Base-by-base conservation (phyloP, 2,888 invertebrate species). In the Stictocephala bisonia region DNA sequence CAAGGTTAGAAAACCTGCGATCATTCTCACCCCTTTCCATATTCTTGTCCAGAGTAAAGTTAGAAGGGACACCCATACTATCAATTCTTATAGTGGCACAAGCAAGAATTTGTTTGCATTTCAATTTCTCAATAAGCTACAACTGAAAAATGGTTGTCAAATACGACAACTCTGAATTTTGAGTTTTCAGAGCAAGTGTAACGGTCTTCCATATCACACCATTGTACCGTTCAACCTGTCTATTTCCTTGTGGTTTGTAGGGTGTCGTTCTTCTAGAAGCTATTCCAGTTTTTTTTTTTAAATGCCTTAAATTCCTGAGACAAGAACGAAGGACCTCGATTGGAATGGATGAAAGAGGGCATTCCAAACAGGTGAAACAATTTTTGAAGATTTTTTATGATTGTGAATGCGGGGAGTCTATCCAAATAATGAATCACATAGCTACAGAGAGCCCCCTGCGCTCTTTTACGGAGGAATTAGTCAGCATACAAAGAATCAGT, bases 21-120 rank as follows among this genome's bases (percentile, higher is more conserved):
- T 79, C 76, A 26, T 27, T 73, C 22, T 79, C 75, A 18, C 78
- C 79, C 31, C 78, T 56, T 60, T 77, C 74, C 71, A 78, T 71
- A 22, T 75, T 71, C 27, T 27, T 58, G 15, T 64, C 48, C 29
- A 4, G 13, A 9, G 48, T 22, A 24, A 50, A 64, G 22, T 44
- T 51, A 26, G 56, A 15, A 15, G 70, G 75, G 22, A 74, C 18
- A 40, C 67, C 72, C 51, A 50, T 69, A 35, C 77, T 40, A 15
- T 72, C 60, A 48, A 29, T 18, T 15, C 72, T 22, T 11, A 77
- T 74, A 9, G 77, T 75, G 1, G 70, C 75, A 68, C 75, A 75
- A 44, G 75, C 74, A 9, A 72, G 40, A 27, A 60, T 72, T 3
- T 75, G 67, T 40, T 76, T 72, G 0, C 29, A 29, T 69, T 67